phyloP scores from a whole-genome alignment of 30 jellyfish, hydroid and myxozoan species.

The Hydractinia symbiolongicarpus region DNA sequence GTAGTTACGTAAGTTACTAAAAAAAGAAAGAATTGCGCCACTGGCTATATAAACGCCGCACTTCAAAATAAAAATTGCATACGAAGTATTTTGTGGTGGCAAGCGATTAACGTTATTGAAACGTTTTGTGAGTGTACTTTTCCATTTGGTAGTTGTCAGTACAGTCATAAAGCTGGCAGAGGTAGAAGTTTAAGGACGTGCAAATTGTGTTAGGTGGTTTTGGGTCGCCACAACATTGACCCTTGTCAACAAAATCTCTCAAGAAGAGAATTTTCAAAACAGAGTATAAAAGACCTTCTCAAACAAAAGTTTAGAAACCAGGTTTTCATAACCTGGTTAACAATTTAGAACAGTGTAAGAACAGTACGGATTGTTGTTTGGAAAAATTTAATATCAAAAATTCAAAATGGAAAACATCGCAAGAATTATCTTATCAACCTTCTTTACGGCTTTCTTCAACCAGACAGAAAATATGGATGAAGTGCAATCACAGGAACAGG shows the following conservation, averaged over 20 bases:
- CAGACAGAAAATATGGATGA: background rate
- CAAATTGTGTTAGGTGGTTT: background rate
- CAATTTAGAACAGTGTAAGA: background rate
- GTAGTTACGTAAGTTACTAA: slow-evolving; percentile 3
- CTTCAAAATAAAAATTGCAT: too few species aligned
- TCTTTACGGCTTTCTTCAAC: slow-evolving; percentile 2
- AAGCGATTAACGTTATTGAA: background rate
- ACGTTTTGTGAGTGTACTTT: background rate
- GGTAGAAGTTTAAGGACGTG: background rate
- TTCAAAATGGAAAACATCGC: slow-evolving; percentile 8
- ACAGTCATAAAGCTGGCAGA: background rate
- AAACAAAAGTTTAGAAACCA: background rate
- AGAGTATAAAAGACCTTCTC: background rate
- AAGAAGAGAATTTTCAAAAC: too few species aligned
- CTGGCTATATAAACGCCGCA: background rate
- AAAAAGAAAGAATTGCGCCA: slow-evolving; percentile 1
- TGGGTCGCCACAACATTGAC: too few species aligned
- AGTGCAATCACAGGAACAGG: background rate
- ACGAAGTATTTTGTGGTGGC: background rate
- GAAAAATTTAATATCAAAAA: background rate
- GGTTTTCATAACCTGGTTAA: slow-evolving; percentile 2
- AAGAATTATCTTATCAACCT: background rate
- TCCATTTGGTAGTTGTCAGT: background rate
- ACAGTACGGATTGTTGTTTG: slow-evolving; percentile 19
- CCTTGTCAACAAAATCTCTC: too few species aligned